Evolutionary conservation across 1,140 invertebrate genomes (phyloP).

Genomic region (Aphelinus certus): DNA sequence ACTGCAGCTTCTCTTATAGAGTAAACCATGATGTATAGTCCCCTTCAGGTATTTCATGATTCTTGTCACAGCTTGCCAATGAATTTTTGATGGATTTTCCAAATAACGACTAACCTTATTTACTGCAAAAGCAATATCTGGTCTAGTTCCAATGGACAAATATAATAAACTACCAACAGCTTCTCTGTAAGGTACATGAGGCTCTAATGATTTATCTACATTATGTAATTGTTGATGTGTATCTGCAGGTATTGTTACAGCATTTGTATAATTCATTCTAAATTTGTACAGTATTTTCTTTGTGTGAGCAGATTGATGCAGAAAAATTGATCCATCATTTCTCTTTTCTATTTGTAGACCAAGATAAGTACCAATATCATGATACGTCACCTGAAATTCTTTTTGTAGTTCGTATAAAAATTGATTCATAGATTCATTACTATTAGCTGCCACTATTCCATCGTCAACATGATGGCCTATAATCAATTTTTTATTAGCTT

Average conservation of each 20-base stretch:
- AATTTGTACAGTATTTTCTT: slow-evolving; percentile 44
- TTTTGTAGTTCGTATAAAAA: slow-evolving; percentile 22
- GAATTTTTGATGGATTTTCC: slow-evolving; percentile 32
- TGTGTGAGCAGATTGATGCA: slow-evolving; percentile 51
- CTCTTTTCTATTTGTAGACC: slow-evolving; percentile 49
- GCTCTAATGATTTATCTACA: slow-evolving; percentile 27
- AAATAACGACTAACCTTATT: slow-evolving; percentile 31
- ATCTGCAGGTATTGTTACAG: slow-evolving; percentile 13
- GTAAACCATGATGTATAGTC: slow-evolving; percentile 28
- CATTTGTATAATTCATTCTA: slow-evolving; percentile 49
- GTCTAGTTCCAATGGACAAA: neutral
- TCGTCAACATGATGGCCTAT: slow-evolving; percentile 38
- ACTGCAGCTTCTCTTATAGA: too few species aligned
- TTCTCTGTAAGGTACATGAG: slow-evolving; percentile 14
- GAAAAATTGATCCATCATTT: slow-evolving; percentile 47
- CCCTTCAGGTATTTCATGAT: slow-evolving; percentile 51
- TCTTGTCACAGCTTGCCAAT: slow-evolving; percentile 44
- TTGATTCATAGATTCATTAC: neutral
- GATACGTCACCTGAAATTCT: slow-evolving; percentile 35
- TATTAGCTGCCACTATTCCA: slow-evolving; percentile 32
- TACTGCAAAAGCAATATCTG: slow-evolving; percentile 47
- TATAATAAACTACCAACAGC: slow-evolving; percentile 11
- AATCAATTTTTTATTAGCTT: slow-evolving; percentile 34
- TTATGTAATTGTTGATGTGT: neutral
- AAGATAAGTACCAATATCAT: slow-evolving; percentile 30